Evolutionary conservation across 2,888 invertebrate genomes (phyloP).

Genomic region (Sesia bembeciformis): DNA sequence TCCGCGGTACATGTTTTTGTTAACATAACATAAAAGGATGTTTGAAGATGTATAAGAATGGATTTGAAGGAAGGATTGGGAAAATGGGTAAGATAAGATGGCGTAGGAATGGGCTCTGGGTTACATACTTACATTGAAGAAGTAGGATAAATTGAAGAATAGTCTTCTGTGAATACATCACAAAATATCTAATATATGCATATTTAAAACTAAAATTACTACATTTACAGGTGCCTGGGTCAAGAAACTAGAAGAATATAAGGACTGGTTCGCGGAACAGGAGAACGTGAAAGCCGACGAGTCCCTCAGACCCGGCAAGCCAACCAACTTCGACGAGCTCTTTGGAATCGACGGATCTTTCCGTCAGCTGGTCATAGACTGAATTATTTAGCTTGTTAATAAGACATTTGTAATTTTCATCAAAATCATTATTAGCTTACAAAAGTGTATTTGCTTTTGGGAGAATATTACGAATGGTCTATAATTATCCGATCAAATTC

Average conservation of each 20-base stretch:
- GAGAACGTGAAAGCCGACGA: conserved; percentile 87
- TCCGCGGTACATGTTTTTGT: too few relatives aligned
- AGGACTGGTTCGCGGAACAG: conserved; percentile 87
- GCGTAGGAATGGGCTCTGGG: too few relatives aligned
- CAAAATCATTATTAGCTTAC: too few relatives aligned
- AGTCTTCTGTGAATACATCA: background rate
- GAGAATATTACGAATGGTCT: background rate
- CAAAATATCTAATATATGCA: background rate
- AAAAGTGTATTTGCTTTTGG: too few relatives aligned
- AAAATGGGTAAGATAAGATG: too few relatives aligned
- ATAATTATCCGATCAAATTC: conserved; percentile 11
- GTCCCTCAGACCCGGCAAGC: conserved; percentile 86
- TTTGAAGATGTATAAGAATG: too few relatives aligned
- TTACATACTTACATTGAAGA: too few relatives aligned
- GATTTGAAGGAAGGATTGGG: background rate
- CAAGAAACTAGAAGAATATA: conserved; percentile 83
- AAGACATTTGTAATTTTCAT: background rate
- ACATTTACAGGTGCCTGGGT: conserved; percentile 81
- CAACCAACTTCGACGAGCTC: conserved; percentile 88
- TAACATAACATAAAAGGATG: too few relatives aligned
- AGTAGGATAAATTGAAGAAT: too few relatives aligned
- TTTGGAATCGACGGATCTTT: conserved; percentile 94
- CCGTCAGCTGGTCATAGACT: conserved; percentile 88
- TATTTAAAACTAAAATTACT: conserved; percentile 1
- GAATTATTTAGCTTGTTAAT: background rate